Evolutionary conservation across 2,797 vertebrate species (phyloP), one percentile per base, ranked within the genome.

Genomic region (Saxicola maurus): DNA sequence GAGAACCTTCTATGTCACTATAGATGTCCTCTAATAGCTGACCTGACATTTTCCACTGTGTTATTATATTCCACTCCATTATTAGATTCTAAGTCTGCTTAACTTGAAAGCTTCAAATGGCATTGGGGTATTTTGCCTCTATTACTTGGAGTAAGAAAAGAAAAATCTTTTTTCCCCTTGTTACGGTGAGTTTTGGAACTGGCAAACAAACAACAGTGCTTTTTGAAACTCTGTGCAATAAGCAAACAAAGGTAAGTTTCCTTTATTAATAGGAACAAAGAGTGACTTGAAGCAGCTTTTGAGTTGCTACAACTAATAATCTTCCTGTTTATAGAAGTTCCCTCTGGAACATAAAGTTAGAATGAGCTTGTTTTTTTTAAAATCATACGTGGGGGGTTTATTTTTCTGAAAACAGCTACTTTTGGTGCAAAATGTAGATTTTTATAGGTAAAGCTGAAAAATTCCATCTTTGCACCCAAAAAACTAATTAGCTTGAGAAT

Each of bases 181-280:
- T 66, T n/a, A 23, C 30, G 65, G 24, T 82, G 55, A 72, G 28
- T 89, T 91, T 90, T 87, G 33, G n/a, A 82, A 85, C 35, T 69
- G 45, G 51, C 38, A 89, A 87, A 83, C 31, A 73, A 79, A 42
- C 23, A 67, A 3, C 27, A 69, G 24, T 74, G 25, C 33, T 91
- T 87, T 91, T 80, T 93, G 59, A 85, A 81, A 30, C 45, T 82
- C 33, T 1, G 1, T 69, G 27, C 10, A 18, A 89, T 78, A 72
- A 85, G 75, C 28, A 85, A 89, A 52, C 33, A 75, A 69, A 90
- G 60, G 56, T 89, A 94, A 55, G n/a, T 82, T 85, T 75, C n/a
- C 77, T 89, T 82, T 72, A 15, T 85, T 72, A 83, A 42, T 35
- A 45, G 48, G 40, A 92, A 52, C 55, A 90, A 38, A 73, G 45